phyloP scores from a whole-genome alignment of 2,888 invertebrate species.

The Drosophila meridiana region DNA sequence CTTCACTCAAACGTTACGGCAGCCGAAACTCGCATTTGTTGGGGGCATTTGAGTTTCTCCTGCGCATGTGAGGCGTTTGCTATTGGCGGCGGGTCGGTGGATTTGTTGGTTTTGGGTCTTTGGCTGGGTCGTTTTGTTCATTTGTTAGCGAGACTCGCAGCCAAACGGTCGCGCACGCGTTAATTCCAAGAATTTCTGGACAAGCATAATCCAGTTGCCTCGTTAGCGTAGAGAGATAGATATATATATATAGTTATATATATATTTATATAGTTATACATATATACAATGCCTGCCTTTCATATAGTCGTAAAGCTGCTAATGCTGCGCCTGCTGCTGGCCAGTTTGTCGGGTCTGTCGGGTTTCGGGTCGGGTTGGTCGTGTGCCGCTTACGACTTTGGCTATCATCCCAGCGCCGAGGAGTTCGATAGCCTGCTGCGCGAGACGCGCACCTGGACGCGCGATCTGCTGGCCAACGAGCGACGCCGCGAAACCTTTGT shows the following conservation, averaged over 20 bases:
- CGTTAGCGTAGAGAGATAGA: background rate
- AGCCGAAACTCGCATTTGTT: slow-evolving; percentile 47
- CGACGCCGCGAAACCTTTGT: slow-evolving; percentile 56
- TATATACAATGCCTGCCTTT: slow-evolving; percentile 59
- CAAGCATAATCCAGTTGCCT: slow-evolving; percentile 31
- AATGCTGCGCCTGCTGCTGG: slow-evolving; percentile 65
- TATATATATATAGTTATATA: background rate
- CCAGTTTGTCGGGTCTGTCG: slow-evolving; percentile 45
- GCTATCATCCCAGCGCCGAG: slow-evolving; percentile 83
- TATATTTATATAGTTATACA: background rate
- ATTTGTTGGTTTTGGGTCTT: slow-evolving; percentile 14
- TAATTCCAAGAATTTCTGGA: slow-evolving; percentile 28
- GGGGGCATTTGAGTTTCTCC: slow-evolving; percentile 61
- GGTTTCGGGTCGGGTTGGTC: background rate
- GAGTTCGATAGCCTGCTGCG: slow-evolving; percentile 79
- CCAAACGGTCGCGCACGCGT: slow-evolving; percentile 63
- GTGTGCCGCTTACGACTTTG: slow-evolving; percentile 71
- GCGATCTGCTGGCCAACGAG: slow-evolving; percentile 64
- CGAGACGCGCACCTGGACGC: slow-evolving; percentile 77
- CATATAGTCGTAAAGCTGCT: slow-evolving; percentile 64
- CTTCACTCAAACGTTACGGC: slow-evolving; percentile 78
- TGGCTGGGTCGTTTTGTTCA: slow-evolving; percentile 45
- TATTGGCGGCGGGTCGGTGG: slow-evolving; percentile 15
- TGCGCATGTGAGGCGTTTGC: slow-evolving; percentile 25
- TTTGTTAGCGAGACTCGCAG: slow-evolving; percentile 66